Evolutionary conservation across 2,797 vertebrate species (phyloP).

Genomic region (Thaleichthys pacificus): DNA sequence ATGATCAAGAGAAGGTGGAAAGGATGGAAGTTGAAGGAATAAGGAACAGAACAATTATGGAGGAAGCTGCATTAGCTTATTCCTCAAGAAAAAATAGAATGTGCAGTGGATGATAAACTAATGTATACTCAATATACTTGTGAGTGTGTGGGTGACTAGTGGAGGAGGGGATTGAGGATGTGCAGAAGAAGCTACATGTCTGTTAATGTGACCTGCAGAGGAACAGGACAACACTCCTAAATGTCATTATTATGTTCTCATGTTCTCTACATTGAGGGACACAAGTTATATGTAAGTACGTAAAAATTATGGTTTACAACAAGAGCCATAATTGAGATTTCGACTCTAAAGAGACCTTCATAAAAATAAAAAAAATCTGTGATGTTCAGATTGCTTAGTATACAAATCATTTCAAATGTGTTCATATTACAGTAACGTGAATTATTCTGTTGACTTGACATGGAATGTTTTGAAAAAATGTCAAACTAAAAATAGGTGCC

Average conservation of each 20-base stretch:
- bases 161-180: too few species aligned
- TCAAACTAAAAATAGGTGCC: conserved; percentile 65
- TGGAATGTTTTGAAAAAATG: conserved; percentile 55
- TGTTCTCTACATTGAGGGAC: background rate
- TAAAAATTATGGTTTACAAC: background rate
- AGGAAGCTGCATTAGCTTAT: conserved; percentile 27
- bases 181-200: too few species aligned
- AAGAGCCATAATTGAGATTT: conserved; percentile 53
- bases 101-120: conserved; percentile 8
- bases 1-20: background rate
- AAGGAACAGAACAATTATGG: conserved; percentile 35
- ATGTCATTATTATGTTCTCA: background rate
- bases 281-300: background rate
- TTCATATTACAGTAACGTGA: conserved; percentile 44
- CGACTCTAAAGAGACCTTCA: conserved; percentile 12
- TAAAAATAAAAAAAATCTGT: conserved; percentile 36
- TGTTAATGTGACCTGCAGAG: too few species aligned
- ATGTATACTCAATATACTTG: background rate
- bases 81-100: conserved; percentile 13
- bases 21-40: conserved; percentile 22
- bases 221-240: background rate
- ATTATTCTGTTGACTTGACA: conserved; percentile 26
- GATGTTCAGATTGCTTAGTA: conserved; percentile 43
- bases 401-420: conserved; percentile 51
- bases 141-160: too few species aligned